Percentiles rank a stretch among this genome's conserved stretches.
These are phyloP conservation scores for Petaurus breviceps DNA, from an alignment of 2,113 vertebrate species.

Conservation along the genomic window DNA sequence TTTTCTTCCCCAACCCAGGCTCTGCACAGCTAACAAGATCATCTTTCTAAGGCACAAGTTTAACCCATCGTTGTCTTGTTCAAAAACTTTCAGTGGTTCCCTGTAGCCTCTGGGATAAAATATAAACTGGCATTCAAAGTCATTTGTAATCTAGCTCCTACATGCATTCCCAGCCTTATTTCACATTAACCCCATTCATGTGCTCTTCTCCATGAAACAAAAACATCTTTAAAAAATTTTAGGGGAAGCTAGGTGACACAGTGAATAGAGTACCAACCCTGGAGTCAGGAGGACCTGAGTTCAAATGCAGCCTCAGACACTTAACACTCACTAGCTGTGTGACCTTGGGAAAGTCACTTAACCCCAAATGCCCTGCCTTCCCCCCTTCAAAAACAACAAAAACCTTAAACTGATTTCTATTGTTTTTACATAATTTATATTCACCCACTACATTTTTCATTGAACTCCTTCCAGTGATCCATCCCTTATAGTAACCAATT, in stretches of 20 bases:
- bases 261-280: too few relatives aligned
- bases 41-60: neutral
- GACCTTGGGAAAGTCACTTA: too few relatives aligned
- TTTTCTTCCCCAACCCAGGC: neutral
- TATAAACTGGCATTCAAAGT: neutral
- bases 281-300: too few relatives aligned
- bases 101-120: neutral
- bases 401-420: neutral
- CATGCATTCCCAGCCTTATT: neutral
- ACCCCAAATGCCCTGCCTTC: too few relatives aligned
- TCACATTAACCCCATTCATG: neutral
- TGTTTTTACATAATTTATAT: neutral
- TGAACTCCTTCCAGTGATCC: neutral
- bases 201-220: neutral
- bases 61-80: neutral
- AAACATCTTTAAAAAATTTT: neutral
- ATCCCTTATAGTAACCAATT: neutral
- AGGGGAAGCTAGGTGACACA: too few relatives aligned
- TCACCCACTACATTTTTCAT: neutral
- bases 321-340: too few relatives aligned
- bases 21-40: neutral
- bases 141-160: neutral
- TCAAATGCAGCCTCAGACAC: too few relatives aligned
- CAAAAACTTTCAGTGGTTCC: neutral
- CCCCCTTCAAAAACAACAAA: too few relatives aligned